Evolutionary conservation across 1,140 invertebrate genomes (phyloP), one percentile per base, ranked within the genome.

Genomic region (Plectrocnemia conspersa): DNA sequence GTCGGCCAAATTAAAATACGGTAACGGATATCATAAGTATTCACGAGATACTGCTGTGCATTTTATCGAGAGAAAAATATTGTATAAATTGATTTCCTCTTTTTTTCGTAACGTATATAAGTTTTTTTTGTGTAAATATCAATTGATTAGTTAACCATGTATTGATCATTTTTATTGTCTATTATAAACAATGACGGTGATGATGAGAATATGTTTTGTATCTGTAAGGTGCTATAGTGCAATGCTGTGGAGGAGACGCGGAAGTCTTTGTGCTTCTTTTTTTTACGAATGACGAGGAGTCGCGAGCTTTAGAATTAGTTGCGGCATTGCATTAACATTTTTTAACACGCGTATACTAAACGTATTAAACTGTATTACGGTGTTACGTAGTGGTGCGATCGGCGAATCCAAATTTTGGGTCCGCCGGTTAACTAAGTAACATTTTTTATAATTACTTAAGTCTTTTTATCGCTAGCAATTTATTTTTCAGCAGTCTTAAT

Each of bases 401-500:
- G n/a, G n/a, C n/a, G n/a, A n/a, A n/a, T n/a, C n/a, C n/a, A n/a
- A n/a, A n/a, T n/a, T n/a, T n/a, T n/a, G n/a, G n/a, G n/a, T n/a
- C n/a, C n/a, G n/a, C n/a, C n/a, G n/a, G n/a, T n/a, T n/a, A n/a
- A n/a, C n/a, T n/a, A n/a, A 44, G 32, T 23, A 45, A 45, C 35
- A 52, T 59, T 56, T 60, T 60, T 60, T 56, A 54, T 60, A 38
- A 53, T 47, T 9, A 50, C 3, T 33, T 50, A 52, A 49, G 58
- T 55, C 53, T 52, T 56, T 53, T 56, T 60, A 56, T 53, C 53
- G 58, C 54, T 60, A 56, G 54, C 48, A 56, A n/a, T n/a, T 53
- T 60, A 36, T 56, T 60, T 59, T 52, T 61, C 59, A 57, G 50
- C 54, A 57, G 54, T 61, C 59, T 54, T 61, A 61, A 61, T 61